Base-by-base conservation (phyloP, 2,113 vertebrate genomes). In the Alouatta palliata region DNA sequence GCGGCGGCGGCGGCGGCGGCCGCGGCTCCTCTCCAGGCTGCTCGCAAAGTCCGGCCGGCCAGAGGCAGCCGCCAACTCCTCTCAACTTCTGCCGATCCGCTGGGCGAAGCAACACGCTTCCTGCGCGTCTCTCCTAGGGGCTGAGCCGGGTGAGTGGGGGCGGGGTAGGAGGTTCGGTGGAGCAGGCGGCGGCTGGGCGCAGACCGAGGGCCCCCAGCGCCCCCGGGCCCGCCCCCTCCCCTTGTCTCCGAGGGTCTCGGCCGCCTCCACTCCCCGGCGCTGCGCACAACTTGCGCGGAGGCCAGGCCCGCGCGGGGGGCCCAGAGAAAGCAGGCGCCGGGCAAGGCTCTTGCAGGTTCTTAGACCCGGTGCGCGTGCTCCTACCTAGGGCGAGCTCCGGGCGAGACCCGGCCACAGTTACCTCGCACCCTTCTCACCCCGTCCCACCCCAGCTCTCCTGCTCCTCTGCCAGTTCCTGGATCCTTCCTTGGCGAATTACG, bases 31-130 rank as follows among this genome's bases (percentile, higher is more conserved):
- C 71, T 20, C 43, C 23, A 11, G 6, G 96, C 95, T 77, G 93
- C 58, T 94, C 54, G 40, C 73, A 13, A 93, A 96, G 97, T 98
- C 96, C 96, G 75, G 97, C 96, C 32, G 87, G 95, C 95, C 77
- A 1, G 64, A 87, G 97, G 97, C 95, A 79, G 93, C 93, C 97
- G 71, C 97, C 98, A 98, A 98, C 98, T 98, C 96, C 97, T 93
- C 95, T 97, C 98, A 98, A 98, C 98, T 98, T 98, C 96, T 96
- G 97, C 95, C 54, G 94, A 58, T 90, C 94, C 3, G 86, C 96
- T 16, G 95, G 94, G 96, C 96, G 92, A 97, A 97, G 97, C 97
- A 68, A 97, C 97, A 91, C 97, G 97, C 97, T 93, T 70, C 94
- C 94, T 97, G 97, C 97, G 95, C 95, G 92, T 93, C 97, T 79